Percentiles rank a stretch among this genome's conserved stretches.
Conservation (phyloP, 2,113 vertebrate species). For the Mastomys natalensis region DNA sequence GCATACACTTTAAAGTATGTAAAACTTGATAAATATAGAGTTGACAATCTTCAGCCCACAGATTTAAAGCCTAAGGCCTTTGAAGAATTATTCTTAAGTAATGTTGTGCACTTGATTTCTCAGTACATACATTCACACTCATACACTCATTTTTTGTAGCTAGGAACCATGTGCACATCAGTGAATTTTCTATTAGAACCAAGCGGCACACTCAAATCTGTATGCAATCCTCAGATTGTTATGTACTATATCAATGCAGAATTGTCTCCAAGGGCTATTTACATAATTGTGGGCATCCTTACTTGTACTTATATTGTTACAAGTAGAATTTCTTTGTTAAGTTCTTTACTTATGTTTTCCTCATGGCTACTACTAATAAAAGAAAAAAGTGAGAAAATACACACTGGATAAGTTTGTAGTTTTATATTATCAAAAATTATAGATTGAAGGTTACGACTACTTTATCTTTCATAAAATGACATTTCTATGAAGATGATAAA, state of each 20-base stretch:
- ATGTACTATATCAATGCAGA: background rate
- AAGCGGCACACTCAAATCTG: background rate
- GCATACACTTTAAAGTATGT: background rate
- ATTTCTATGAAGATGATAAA: constrained; percentile 9
- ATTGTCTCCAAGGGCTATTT: background rate
- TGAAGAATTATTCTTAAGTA: background rate
- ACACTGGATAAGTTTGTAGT: background rate
- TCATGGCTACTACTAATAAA: background rate
- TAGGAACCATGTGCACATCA: background rate
- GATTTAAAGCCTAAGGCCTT: background rate
- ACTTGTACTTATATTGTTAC: background rate
- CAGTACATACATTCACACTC: background rate
- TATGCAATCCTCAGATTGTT: background rate
- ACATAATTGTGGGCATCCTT: background rate
- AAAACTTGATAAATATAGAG: background rate
- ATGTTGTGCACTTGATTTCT: background rate
- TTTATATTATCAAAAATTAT: background rate
- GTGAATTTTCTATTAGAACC: background rate
- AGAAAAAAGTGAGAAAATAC: background rate
- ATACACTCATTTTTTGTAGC: background rate
- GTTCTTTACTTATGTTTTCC: background rate
- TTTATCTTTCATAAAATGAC: background rate
- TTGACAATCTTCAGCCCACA: background rate
- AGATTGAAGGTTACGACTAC: background rate
- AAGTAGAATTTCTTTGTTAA: background rate